Evolutionary conservation across 2,113 vertebrate species (phyloP), one percentile per base, ranked within the genome.

Genomic region (Proteles cristata): DNA sequence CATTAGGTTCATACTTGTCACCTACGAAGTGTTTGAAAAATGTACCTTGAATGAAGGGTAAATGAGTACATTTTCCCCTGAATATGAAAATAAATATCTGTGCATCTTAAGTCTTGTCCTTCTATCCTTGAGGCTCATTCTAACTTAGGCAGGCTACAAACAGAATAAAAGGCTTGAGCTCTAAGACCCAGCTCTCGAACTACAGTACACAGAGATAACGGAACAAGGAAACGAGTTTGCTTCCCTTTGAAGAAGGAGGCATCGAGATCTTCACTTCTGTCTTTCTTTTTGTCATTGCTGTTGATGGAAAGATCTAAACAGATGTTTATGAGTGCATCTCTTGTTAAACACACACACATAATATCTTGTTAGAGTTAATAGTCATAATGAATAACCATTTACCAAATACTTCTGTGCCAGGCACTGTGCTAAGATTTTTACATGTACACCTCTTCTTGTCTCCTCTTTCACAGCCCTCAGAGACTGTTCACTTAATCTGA

Each of bases 361-460:
- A 53, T 11, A 19, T 69, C 33, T 45, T 76, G 16, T 76, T 80
- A 43, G 33, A 80, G 39, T 31, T 28, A 23, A 14, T 76, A 5
- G 25, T 6, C 43, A 79, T 33, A 45, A 8, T 35, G 4, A 53
- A 79, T 39, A 14, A 43, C 25, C 39, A 16, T 4, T 11, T 39
- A 28, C 63, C 58, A 77, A 61, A 26, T 1, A 16, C 12, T 10
- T 39, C 5, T 0, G 11, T 63, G 15, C 43, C 11, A 7, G 39
- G n/a, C 50, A 14, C 16, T 5, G 28, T 8, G 43, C 33, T n/a
- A 43, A 31, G 43, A 21, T 17, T 11, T 19, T 63, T n/a, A 12
- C 2, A 12, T 0, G 0, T 2, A 11, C 21, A 25, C 25, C 39
- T 39, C 33, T 1, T 35, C 55, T 55, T 10, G 19, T 9, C 48